Base-by-base conservation (phyloP, 2,797 vertebrate species). In the Lepidocolaptes lacrymiger region DNA sequence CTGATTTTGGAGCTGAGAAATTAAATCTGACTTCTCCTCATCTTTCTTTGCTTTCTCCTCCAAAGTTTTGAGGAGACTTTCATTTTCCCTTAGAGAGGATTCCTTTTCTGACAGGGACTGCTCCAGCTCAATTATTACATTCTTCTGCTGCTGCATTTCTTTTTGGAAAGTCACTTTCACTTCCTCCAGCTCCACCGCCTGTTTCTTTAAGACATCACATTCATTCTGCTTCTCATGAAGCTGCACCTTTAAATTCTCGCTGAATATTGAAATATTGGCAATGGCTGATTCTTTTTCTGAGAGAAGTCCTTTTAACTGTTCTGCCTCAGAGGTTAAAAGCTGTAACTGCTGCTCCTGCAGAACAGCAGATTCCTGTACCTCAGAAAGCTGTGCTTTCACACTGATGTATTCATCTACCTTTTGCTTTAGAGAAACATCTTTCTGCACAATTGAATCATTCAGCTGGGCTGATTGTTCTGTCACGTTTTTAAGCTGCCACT, bases 141-240 rank as follows among this genome's bases (percentile, higher is more conserved):
- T 93, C 11, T 88, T 96, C 73, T 98, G 98, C 8, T 91, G 88
- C 41, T 96, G 91, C 28, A 98, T 93, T 88, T 96, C 95, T 77
- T 67, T 85, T 51, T 92, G 95, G 52, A 98, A 97, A 85, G 96
- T 97, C 12, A 90, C 61, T 49, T 97, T 88, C 1, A 96, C 90
- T 72, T 98, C 98, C 80, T 98, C 95, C 14, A 98, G 91, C 88
- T 97, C 92, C 30, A 94, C 93, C 34, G 98, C 62, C 72, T 98
- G 97, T 56, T 98, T 98, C 91, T 97, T 98, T 81, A 99, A 90
- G 62, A 89, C 91, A 49, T 96, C 94, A 76, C 97, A 98, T 90
- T 99, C 98, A 7, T 71, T 81, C 30, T 98, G 98, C 96, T 98
- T 99, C 85, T 95, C 81, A 52, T 97, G 94, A 24, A 98, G 90